Evolutionary conservation across 92 coral and sea anemone species (phyloP), one percentile per base, ranked within the genome.

Genomic region (Palythoa caribaeorum): DNA sequence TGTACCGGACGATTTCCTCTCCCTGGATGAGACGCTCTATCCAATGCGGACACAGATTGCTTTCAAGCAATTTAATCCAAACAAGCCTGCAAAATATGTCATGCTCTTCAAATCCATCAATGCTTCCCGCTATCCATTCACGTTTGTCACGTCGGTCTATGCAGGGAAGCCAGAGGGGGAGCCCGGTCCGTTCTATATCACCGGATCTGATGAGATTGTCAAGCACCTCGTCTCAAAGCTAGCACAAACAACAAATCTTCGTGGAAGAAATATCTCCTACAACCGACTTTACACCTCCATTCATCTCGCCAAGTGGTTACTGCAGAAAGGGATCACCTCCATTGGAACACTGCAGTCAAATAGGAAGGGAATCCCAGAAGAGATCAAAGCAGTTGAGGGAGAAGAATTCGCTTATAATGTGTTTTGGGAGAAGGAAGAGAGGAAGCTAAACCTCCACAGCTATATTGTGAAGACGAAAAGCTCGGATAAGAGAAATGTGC

Each of bases 261-360:
- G 70, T 37, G 86, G 90, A 13, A 79, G 90, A 36, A 78, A 87
- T 71, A 65, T 87, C 17, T 87, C 87, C 5, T 78, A 60, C 20
- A 89, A 89, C 21, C 92, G 92, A 1, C 37, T 83, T 9, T 84
- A 89, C 37, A 89, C 92, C 13, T 83, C 84, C 15, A 57, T 89
- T 9, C 78, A 84, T 0, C 48, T 84, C 1, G 71, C 47, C 1
- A 38, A 83, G 57, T 89, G 92, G 88, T 74, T 89, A 13, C 77
- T 83, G 12, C 76, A 84, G 37, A 54, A 60, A 1, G 83, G 83
- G n/a, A 74, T 89, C 39, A 89, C 92, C 15, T 55, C 63, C 36
- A 59, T 83, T 76, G 88, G 85, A 1, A 89, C 92, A 35, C 19
- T 89, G 11, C 38, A 55, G 87, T 2, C 88, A 1, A 89, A 89